Evolutionary conservation across 2,113 vertebrate species (phyloP).

Genomic region (Thamnophis sirtalis): DNA sequence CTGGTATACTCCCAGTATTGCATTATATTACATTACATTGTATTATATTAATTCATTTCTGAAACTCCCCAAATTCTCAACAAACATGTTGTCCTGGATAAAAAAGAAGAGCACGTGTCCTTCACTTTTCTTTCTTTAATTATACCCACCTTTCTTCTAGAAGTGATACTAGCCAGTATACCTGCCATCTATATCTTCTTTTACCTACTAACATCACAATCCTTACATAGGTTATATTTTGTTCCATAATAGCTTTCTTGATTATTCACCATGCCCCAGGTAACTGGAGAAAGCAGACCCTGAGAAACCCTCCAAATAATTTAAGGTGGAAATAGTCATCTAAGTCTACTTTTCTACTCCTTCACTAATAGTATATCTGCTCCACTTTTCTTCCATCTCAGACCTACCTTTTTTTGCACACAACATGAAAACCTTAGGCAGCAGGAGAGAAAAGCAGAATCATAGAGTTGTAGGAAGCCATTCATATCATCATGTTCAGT

Average conservation of each 20-base stretch:
- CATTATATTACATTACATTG: neutral
- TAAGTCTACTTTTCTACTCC: neutral
- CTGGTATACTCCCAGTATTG: neutral
- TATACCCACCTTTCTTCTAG: neutral
- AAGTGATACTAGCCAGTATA: neutral
- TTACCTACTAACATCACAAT: neutral
- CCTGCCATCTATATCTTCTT: neutral
- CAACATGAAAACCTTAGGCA: neutral
- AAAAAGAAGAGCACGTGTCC: neutral
- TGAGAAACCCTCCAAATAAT: neutral
- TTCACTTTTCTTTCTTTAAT: neutral
- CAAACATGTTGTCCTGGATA: neutral
- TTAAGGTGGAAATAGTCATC: neutral
- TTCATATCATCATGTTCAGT: neutral
- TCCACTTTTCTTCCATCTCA: neutral
- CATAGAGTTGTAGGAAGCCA: neutral
- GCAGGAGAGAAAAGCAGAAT: neutral
- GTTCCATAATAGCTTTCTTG: neutral
- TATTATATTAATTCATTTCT: neutral
- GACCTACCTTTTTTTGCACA: neutral
- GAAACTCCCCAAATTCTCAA: neutral
- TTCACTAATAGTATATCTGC: neutral
- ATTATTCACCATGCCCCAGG: neutral
- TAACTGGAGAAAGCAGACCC: neutral
- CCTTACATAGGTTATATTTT: neutral